Conservation (phyloP, 2,888 invertebrate genomes). For the Athalia circularis region DNA sequence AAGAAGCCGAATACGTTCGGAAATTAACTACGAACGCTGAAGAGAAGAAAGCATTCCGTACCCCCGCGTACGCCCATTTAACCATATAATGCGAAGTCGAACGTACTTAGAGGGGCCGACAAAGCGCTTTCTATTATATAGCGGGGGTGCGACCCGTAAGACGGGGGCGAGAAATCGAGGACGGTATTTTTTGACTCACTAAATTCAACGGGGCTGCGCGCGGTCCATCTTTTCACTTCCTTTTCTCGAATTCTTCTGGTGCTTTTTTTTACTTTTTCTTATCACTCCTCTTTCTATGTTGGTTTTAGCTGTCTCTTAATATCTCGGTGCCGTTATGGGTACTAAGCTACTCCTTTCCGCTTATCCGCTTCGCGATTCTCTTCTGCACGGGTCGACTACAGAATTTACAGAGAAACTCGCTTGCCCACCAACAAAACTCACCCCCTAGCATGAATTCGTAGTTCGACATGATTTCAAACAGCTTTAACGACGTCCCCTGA, state of each 20-base stretch:
- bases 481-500: constrained; percentile 11
- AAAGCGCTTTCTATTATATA: constrained; percentile 21
- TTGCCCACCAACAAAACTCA: constrained; percentile 29
- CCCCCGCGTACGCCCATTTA: constrained; percentile 15
- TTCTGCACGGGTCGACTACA: neutral
- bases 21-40: constrained; percentile 24
- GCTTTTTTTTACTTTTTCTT: no score
- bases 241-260: neutral
- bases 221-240: constrained; percentile 1
- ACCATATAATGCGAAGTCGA: constrained; percentile 40
- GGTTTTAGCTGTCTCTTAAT: constrained; percentile 26
- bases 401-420: constrained; percentile 24
- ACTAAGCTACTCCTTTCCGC: constrained; percentile 4
- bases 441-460: neutral
- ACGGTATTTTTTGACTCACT: constrained; percentile 15
- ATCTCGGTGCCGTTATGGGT: constrained; percentile 28
- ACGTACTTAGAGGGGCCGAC: constrained; percentile 25
- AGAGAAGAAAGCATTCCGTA: constrained; percentile 36
- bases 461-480: constrained; percentile 11
- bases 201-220: neutral
- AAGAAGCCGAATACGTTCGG: constrained; percentile 12
- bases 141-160: neutral
- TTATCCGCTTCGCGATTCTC: constrained; percentile 10
- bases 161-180: constrained; percentile 33
- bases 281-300: no score